Evolutionary conservation across 2,888 invertebrate species (phyloP).

Genomic region (Stenurella melanura): DNA sequence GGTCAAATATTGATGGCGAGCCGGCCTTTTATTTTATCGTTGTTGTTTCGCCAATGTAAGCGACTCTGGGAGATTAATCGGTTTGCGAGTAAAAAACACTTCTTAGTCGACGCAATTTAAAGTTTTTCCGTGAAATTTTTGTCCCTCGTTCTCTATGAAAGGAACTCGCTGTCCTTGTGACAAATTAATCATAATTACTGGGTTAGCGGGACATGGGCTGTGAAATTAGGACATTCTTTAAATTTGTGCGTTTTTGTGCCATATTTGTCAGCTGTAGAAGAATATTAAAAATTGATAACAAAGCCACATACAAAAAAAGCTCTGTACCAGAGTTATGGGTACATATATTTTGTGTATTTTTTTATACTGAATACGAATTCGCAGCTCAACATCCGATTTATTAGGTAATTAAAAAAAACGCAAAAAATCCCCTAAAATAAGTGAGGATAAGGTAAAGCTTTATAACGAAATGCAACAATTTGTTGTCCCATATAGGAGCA

Average conservation of each 20-base stretch:
- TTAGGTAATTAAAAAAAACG: too few relatives aligned
- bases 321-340: too few relatives aligned
- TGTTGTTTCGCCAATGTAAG: conserved; percentile 11
- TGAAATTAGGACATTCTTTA: not conserved
- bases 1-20: conserved; percentile 7
- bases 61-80: conserved; percentile 17
- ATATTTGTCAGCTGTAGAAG: not conserved
- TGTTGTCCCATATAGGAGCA: too few relatives aligned
- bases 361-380: too few relatives aligned
- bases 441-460: too few relatives aligned
- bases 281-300: too few relatives aligned
- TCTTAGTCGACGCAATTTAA: not conserved
- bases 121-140: conserved; percentile 2
- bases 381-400: too few relatives aligned
- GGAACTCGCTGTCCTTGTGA: not conserved
- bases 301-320: too few relatives aligned
- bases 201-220: not conserved
- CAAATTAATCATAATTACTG: not conserved
- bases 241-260: not conserved
- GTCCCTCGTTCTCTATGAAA: not conserved
- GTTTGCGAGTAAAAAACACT: not conserved
- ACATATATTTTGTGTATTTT: too few relatives aligned
- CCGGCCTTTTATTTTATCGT: not conserved
- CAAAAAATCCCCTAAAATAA: too few relatives aligned
- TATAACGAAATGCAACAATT: too few relatives aligned